Evolutionary conservation across 2,113 vertebrate genomes (phyloP), one percentile per base, ranked within the genome.

Genomic region (Apaloderma vittatum): DNA sequence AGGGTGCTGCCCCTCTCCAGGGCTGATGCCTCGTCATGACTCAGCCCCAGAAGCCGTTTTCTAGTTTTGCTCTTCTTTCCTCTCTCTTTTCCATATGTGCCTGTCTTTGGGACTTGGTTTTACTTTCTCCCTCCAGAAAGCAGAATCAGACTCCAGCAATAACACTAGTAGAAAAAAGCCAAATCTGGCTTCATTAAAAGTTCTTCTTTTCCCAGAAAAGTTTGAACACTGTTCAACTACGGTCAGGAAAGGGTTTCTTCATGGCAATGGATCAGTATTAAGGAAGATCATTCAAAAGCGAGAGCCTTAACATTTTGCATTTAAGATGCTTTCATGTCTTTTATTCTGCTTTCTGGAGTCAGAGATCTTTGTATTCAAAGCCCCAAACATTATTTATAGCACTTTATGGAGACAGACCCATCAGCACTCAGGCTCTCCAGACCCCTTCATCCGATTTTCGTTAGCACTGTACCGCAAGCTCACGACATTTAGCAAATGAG

Each of bases 351-450:
- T 89, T 93, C 80, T 93, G 91, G 95, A 94, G 94, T 67, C 93
- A 87, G 73, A 87, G 52, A 95, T 96, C 93, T 93, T 96, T 71
- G 77, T 87, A 87, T 75, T 87, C 95, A 96, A 96, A 96, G 94
- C 65, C 76, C 70, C 77, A 93, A 15, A 75, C 52, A 66, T 81
- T 97, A 96, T 97, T 96, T 91, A 96, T 87, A 96, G 89, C 20
- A 10, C 27, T 93, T 95, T 46, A 71, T 81, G 84, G 86, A 95
- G 84, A 96, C 94, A 96, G 89, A 94, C 52, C 80, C 95, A 97
- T 96, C 94, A 95, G 83, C 91, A 72, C 52, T 52, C 86, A 30
- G 89, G 52, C 91, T 87, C 65, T 57, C 73, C 93, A 93, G 89
- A 78, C 68, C 65, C 57, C 80, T 91, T 81, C 91, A 95, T 96